These are phyloP conservation scores for Yponomeuta plumbellus DNA, from an alignment of 2,888 invertebrate species.

Conservation along the genomic window DNA sequence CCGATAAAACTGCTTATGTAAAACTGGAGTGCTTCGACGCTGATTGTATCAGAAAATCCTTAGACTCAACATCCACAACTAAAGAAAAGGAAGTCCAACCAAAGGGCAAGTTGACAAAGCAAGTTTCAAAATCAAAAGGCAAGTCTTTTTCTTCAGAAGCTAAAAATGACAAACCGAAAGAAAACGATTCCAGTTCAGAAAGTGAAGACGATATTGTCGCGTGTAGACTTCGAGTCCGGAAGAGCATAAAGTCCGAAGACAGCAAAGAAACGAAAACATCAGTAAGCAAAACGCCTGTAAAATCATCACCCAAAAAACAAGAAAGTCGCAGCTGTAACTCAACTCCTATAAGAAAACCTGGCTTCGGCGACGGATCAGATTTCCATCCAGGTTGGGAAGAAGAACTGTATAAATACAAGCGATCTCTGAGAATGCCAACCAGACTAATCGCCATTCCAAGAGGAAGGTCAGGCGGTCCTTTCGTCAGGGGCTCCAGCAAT, in stretches of 20 bases:
- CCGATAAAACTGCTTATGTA: slow-evolving; percentile 68
- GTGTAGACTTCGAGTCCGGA: slow-evolving; percentile 62
- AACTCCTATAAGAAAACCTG: slow-evolving; percentile 70
- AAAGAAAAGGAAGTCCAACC: slow-evolving; percentile 50
- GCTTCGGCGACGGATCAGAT: slow-evolving; percentile 82
- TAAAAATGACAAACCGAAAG: slow-evolving; percentile 51
- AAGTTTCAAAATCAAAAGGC: slow-evolving; percentile 44
- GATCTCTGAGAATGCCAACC: slow-evolving; percentile 87
- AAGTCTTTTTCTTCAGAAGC: slow-evolving; percentile 48
- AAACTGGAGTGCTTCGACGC: slow-evolving; percentile 70
- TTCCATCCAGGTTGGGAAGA: slow-evolving; percentile 90
- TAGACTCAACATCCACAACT: slow-evolving; percentile 36
- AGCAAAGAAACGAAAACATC: slow-evolving; percentile 34
- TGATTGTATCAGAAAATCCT: slow-evolving; percentile 57
- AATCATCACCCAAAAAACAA: slow-evolving; percentile 56
- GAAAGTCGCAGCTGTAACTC: slow-evolving; percentile 52
- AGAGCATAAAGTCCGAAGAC: slow-evolving; percentile 67
- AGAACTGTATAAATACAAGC: slow-evolving; percentile 88
- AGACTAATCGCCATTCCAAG: slow-evolving; percentile 87
- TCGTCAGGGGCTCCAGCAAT: slow-evolving; percentile 46
- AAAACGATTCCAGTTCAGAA: slow-evolving; percentile 53
- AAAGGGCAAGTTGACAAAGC: slow-evolving; percentile 47
- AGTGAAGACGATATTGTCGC: slow-evolving; percentile 63
- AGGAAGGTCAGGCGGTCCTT: slow-evolving; percentile 76
- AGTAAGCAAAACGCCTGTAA: slow-evolving; percentile 45